Percentiles rank a stretch among this genome's conserved stretches.
Evolutionary conservation across 92 coral and sea anemone species (phyloP).

Genomic region (Anthopleura xanthogrammica): DNA sequence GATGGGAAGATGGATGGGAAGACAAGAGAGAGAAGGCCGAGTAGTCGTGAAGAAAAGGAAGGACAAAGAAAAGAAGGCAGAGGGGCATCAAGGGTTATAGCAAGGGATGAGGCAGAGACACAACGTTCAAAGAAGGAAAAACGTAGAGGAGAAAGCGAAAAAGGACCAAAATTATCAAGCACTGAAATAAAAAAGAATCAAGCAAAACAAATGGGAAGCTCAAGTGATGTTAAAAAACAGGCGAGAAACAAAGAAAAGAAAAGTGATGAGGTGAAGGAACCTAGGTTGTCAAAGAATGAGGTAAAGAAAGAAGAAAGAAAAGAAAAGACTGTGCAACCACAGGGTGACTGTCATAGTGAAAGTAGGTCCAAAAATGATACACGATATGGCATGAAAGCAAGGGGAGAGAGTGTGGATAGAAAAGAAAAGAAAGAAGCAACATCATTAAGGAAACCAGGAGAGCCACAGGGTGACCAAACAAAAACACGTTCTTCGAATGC

Average conservation of each 20-base stretch:
- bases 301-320: background rate
- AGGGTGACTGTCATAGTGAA: background rate
- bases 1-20: background rate
- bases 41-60: background rate
- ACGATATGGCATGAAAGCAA: background rate
- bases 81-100: background rate
- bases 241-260: background rate
- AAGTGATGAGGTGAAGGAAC: background rate
- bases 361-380: background rate
- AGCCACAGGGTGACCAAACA: slow-evolving; percentile 30
- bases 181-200: background rate
- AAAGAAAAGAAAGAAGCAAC: slow-evolving; percentile 45
- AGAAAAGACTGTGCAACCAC: background rate
- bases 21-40: background rate
- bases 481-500: background rate
- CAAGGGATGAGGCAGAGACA: background rate
- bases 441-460: slow-evolving; percentile 50
- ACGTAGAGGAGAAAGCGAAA: background rate
- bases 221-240: background rate
- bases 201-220: background rate
- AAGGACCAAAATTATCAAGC: background rate
- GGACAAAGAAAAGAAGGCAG: background rate
- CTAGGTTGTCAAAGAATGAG: background rate
- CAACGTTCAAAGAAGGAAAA: background rate
- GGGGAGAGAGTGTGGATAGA: background rate